Evolutionary conservation across 2,113 vertebrate genomes (phyloP).

Genomic region (Glareola pratincola): DNA sequence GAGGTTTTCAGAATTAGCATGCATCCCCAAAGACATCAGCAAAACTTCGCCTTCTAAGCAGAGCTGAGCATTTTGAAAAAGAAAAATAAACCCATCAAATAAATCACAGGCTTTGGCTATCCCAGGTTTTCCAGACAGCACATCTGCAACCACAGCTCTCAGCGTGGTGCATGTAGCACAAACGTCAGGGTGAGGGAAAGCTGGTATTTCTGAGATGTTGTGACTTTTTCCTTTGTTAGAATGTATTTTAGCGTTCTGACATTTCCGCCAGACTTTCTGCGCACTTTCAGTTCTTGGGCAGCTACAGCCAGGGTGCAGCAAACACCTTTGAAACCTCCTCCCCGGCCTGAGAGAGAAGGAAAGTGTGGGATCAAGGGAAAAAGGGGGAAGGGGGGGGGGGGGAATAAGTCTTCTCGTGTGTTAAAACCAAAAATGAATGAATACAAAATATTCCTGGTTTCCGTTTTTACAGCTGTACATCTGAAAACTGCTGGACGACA

Average conservation of each 20-base stretch:
- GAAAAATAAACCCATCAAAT: background rate
- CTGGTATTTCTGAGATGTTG: background rate
- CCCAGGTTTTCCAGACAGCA: background rate
- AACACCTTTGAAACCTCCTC: background rate
- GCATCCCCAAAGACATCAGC: background rate
- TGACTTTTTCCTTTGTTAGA: background rate
- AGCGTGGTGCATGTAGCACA: background rate
- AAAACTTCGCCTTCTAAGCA: background rate
- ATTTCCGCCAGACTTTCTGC: background rate
- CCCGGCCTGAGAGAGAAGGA: background rate
- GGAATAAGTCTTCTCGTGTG: background rate
- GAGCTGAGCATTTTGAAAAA: background rate
- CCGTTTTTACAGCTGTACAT: background rate
- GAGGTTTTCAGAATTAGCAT: background rate
- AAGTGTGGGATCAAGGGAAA: background rate
- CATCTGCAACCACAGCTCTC: background rate
- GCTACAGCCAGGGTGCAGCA: background rate
- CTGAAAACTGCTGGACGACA: background rate
- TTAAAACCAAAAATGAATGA: background rate
- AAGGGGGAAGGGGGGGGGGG: accelerated
- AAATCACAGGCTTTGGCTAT: background rate
- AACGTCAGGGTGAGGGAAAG: background rate
- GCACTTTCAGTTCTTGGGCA: background rate
- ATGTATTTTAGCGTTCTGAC: background rate
- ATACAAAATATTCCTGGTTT: background rate